Evolutionary conservation across 2,888 invertebrate species (phyloP), one percentile per base, ranked within the genome.

Genomic region (Trichopria drosophilae): DNA sequence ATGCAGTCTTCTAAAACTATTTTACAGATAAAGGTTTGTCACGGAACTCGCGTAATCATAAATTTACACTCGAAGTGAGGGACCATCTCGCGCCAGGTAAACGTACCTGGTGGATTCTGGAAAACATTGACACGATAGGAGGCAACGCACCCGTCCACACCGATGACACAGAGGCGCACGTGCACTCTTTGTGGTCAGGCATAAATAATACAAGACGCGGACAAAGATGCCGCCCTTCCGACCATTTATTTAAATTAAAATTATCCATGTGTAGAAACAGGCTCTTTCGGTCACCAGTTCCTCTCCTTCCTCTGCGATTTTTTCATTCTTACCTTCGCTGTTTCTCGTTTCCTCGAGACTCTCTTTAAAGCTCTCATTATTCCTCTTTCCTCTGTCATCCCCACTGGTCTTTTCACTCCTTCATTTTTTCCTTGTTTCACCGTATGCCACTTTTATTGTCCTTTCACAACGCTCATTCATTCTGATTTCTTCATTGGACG

Each of bases 171-270:
- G 68, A 67, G 72, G 68, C 72, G 70, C 74, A 73, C 74, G 74
- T 73, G 74, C 68, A 67, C 66, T 61, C 64, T 52, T 64, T 54
- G 71, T 69, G 67, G 69, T 71, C 65, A 63, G 56, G 71, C 72
- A 74, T 75, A 74, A 75, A 75, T 75, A 75, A 73, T 72, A 68
- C 68, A 65, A 70, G 73, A 73, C 73, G 66, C 65, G 70, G 71
- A 73, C 75, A 75, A 75, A 75, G 75, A 73, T 68, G 72, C 74
- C 75, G 74, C 73, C 69, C 73, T 65, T 65, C 60, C 16, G 67
- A 68, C 70, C 75, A 73, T 74, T 75, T 74, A 73, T 75, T 75
- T 72, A 71, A 75, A 75, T 74, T 74, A 73, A 75, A 73, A 74
- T 73, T 71, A 73, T 73, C 68, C 66, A 61, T 59, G 55, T 57